A percentile compares a stretch with the other conserved stretches of the same genome.
These are phyloP conservation scores for Lamellibrachia columna DNA, from an alignment of 2,888 invertebrate genomes.

Conservation along the genomic window DNA sequence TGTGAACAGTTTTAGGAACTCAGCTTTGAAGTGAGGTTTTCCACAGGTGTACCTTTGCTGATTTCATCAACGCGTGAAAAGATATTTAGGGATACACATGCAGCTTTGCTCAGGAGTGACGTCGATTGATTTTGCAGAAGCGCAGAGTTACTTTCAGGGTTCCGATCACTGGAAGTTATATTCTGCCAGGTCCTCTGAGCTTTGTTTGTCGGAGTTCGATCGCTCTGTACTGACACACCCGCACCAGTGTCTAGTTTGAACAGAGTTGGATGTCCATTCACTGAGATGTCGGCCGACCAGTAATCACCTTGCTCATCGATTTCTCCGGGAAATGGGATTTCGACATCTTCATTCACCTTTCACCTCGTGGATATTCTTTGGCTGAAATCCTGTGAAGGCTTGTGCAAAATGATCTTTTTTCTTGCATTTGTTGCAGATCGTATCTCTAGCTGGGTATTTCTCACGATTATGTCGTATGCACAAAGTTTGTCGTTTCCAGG, in stretches of 20 bases:
- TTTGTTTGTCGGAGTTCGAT: neutral
- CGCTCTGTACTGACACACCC: slow-evolving; percentile 31
- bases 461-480: neutral
- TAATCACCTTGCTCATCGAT: neutral
- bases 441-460: neutral
- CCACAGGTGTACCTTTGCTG: neutral
- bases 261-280: slow-evolving; percentile 28
- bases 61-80: neutral
- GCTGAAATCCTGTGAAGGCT: too few species aligned
- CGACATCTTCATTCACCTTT: too few species aligned
- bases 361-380: too few species aligned
- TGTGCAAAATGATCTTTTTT: neutral
- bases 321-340: neutral
- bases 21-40: neutral
- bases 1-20: neutral
- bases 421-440: neutral
- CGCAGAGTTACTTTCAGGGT: slow-evolving; percentile 19
- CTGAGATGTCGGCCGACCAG: slow-evolving; percentile 19
- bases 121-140: slow-evolving; percentile 13
- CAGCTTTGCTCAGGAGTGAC: slow-evolving; percentile 19
- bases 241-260: slow-evolving; percentile 44
- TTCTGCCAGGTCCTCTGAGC: slow-evolving; percentile 14
- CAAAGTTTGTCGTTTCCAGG: too few species aligned
- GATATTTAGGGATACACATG: slow-evolving; percentile 5
- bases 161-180: neutral